A percentile compares a stretch with the other conserved stretches of the same genome.
These are phyloP conservation scores for Brachionus plicatilis DNA, from an alignment of 1,140 invertebrate species.

Conservation along the genomic window DNA sequence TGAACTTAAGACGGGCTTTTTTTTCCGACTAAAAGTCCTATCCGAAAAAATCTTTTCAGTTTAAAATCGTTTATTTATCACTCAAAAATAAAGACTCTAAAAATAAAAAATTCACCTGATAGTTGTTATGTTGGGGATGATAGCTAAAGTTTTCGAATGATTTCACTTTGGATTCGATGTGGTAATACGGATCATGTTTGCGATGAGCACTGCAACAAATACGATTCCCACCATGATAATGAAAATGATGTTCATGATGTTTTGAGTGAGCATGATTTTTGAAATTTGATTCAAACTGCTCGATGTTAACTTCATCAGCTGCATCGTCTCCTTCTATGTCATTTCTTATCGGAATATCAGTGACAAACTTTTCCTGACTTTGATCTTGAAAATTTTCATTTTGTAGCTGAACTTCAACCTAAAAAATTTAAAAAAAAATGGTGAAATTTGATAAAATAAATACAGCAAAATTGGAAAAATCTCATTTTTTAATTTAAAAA, in stretches of 20 bases:
- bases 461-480: no score
- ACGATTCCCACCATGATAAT: background rate
- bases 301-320: constrained; percentile 17
- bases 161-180: constrained; percentile 17
- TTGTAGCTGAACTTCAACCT: background rate
- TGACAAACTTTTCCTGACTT: constrained; percentile 15
- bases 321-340: constrained; percentile 26
- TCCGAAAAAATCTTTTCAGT: background rate
- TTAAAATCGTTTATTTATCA: background rate
- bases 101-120: background rate
- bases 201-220: constrained; percentile 37
- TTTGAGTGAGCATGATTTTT: background rate
- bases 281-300: background rate
- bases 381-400: constrained; percentile 16
- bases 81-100: background rate
- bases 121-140: background rate
- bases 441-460: background rate
- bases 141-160: constrained; percentile 32
- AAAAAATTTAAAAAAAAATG: background rate
- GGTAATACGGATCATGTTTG: constrained; percentile 20
- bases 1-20: background rate
- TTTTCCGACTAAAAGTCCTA: background rate
- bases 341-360: background rate
- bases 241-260: constrained; percentile 7
- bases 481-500: no score